Base-by-base conservation (phyloP, 2,113 vertebrate species). In the Onychostoma macrolepis region DNA sequence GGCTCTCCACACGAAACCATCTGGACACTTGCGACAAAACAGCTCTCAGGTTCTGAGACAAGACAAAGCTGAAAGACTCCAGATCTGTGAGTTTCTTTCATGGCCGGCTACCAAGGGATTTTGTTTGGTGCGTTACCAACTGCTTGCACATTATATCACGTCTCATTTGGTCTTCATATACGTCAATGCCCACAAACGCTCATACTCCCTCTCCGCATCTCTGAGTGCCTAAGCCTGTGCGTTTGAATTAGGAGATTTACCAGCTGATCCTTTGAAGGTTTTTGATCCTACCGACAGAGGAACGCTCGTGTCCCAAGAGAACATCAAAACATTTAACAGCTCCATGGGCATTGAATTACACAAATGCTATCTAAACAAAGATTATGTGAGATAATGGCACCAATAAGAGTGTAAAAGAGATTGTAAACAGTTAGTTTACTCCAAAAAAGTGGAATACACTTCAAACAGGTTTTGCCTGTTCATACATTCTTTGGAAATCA, bases 221-320 rank as follows among this genome's bases (percentile, higher is more conserved):
- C 45, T 71, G 80, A 86, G 19, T 69, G 45, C 11, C 41, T 58
- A 15, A 48, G 21, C 30, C 26, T 72, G 50, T 21, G 78, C 48
- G 63, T 50, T 53, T 26, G 26, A 78, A 80, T 71, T 84, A 63
- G 56, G 79, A 84, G 87, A 90, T 87, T 80, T 81, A 84, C 41
- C 19, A 78, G 26, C 80, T 77, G 43, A 85, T 85, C 65, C 81
- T 71, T 61, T 74, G 45, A 17, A 80, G 61, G 33, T 50, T 65
- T 61, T 81, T 74, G 76, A 85, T 88, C 56, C 76, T 56, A 8
- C 19, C 45, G 72, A 65, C 61, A 72, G 63, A 50, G n/a, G 5
- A 56, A 53, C 58, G 24, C 30, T 78, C 11, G 4, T 11, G 43
- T 83, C 41, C 38, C 41, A 33, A 15, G 28, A 24, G 17, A 83